phyloP scores from a whole-genome alignment of 2,888 invertebrate species.

The Podotricha telesiphe region DNA sequence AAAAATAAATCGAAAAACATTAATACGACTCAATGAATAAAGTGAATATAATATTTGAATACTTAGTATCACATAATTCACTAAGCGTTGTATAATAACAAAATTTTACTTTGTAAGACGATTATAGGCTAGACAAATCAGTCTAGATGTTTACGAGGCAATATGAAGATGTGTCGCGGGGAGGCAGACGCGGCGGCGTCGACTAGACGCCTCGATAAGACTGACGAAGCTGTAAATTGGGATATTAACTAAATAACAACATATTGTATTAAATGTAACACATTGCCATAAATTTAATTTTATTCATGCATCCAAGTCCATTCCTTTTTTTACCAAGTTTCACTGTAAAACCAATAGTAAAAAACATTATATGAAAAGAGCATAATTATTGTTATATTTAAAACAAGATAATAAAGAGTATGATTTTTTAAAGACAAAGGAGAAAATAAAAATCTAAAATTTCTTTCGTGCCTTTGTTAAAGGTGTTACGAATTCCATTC shows the following conservation, averaged over 20 bases:
- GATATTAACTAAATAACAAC: conserved; percentile 36
- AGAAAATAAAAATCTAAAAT: conserved; percentile 19
- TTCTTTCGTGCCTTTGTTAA: conserved; percentile 51
- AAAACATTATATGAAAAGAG: no score
- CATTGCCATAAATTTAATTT: not conserved
- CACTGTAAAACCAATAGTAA: not conserved
- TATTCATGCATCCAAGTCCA: not conserved
- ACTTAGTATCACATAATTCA: not conserved
- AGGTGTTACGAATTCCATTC: conserved; percentile 63
- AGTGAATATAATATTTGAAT: no score
- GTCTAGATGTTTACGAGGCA: conserved; percentile 60
- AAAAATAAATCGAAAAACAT: not conserved
- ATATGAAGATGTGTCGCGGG: conserved; percentile 64
- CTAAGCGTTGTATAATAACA: conserved; percentile 9
- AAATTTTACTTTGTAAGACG: conserved; percentile 16
- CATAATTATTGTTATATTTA: not conserved
- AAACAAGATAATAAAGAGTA: not conserved
- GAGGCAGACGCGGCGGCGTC: conserved; percentile 72
- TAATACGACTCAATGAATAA: not conserved
- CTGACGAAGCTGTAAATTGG: conserved; percentile 46
- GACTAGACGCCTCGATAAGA: conserved; percentile 55
- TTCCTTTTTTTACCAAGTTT: not conserved
- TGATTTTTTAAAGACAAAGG: not conserved
- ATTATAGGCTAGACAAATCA: conserved; percentile 35
- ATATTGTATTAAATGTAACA: conserved; percentile 24